Percentiles rank a stretch among this genome's conserved stretches.
These are phyloP conservation scores for Antrozous pallidus DNA, from an alignment of 2,797 vertebrate genomes.

Conservation along the genomic window DNA sequence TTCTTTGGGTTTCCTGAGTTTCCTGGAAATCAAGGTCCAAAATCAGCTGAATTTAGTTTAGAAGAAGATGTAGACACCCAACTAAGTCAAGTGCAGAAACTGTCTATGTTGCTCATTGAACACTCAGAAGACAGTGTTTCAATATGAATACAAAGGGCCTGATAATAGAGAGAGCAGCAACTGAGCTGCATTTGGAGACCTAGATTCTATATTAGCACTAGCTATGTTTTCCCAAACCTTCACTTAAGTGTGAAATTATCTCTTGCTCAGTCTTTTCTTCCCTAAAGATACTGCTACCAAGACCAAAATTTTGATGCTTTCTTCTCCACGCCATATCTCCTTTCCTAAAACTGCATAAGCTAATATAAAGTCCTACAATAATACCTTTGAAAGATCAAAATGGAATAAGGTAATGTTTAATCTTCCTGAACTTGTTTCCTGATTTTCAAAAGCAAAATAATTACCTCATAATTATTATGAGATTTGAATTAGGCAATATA, in stretches of 20 bases:
- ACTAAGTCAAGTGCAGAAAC: not conserved
- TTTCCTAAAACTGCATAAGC: not conserved
- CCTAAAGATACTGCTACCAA: not conserved
- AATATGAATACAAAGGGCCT: not conserved
- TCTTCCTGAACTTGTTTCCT: not conserved
- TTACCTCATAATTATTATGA: not conserved
- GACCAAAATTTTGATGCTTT: not conserved
- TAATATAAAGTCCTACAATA: not conserved
- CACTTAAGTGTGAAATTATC: not conserved
- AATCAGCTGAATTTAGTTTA: not conserved
- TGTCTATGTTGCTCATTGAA: not conserved
- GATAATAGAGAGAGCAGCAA: not conserved
- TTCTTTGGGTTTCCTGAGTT: not conserved
- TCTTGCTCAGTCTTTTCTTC: not conserved
- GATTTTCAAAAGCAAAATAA: not conserved
- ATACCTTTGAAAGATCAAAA: not conserved
- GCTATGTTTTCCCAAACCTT: not conserved
- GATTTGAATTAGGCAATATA: not conserved
- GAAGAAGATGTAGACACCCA: not conserved
- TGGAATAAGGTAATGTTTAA: not conserved
- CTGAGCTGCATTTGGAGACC: not conserved
- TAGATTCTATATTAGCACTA: not conserved
- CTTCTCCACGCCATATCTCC: not conserved
- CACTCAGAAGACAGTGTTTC: not conserved
- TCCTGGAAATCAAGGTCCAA: not conserved